Evolutionary conservation across 2,797 vertebrate genomes (phyloP).

Genomic region (Dromococcyx pavoninus): DNA sequence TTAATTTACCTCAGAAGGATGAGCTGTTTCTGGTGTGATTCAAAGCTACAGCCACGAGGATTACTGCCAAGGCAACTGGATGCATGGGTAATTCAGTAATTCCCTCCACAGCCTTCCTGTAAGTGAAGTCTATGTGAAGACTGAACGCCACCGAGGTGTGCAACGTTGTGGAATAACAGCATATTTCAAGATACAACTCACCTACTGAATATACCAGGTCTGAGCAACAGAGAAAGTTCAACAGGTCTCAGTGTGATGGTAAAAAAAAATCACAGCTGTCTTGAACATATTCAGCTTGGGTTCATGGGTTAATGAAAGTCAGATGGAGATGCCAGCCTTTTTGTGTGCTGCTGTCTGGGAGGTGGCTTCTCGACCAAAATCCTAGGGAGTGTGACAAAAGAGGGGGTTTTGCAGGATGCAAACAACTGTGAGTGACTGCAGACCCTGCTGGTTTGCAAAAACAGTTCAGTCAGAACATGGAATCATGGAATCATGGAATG

Average conservation of each 20-base stretch:
- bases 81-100: background rate
- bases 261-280: background rate
- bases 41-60: background rate
- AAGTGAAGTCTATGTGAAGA: background rate
- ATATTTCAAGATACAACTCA: background rate
- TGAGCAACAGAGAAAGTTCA: background rate
- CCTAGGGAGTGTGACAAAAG: background rate
- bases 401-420: background rate
- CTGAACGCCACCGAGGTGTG: background rate
- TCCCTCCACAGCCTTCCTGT: background rate
- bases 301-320: background rate
- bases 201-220: background rate
- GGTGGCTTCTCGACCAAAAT: background rate
- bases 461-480: background rate
- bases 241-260: too few species aligned
- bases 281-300: background rate
- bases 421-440: background rate
- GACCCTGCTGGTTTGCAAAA: background rate
- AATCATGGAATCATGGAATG: too few species aligned
- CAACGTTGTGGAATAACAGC: rapidly evolving
- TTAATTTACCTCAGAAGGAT: background rate
- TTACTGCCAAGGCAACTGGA: background rate
- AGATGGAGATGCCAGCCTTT: background rate
- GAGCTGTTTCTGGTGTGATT: background rate
- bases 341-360: background rate